Evolutionary conservation across 2,888 invertebrate species (phyloP), one percentile per base, ranked within the genome.

Genomic region (Anoplius nigerrimus): DNA sequence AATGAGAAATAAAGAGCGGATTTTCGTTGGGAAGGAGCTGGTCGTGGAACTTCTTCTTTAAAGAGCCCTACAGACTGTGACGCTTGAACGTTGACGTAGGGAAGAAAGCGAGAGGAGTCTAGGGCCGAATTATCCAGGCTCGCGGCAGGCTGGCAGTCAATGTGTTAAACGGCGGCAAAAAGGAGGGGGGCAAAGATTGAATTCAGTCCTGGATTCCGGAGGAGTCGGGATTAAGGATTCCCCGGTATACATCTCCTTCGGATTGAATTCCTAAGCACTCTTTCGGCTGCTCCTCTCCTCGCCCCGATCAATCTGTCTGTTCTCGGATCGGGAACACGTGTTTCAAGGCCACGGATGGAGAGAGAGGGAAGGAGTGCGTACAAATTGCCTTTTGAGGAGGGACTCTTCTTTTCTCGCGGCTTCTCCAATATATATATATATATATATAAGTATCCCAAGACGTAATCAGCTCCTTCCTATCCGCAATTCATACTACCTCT

Each of bases 251-350:
- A 72, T 70, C 69, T 67, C 58, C 60, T 55, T 54, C 45, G 74
- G 69, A 80, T 80, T 78, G 75, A 78, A 80, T 80, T 66, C 76
- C 70, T 69, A 66, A 74, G 62, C 73, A 48, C 69, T 65, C 57
- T 70, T 70, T 74, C 70, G 62, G 69, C 57, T 52, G 61, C 56
- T 60, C 51, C 60, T 51, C 45, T 27, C 66, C 62, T 60, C 56
- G 67, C 74, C 62, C 69, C 71, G 75, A 81, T 81, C 81, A 76
- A 75, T 78, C 72, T 62, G 69, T 57, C 73, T 45, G 70, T 64
- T 67, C 62, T 46, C 57, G 64, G 66, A 74, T 71, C 69, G 57
- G 53, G 62, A 66, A 68, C 68, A 66, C 66, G 73, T 72, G 65
- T 73, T 72, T 66, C 66, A 54, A 22, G 15, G 24, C 11, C 2